Conservation (phyloP, 2,797 vertebrate species). For the Serranus cabrilla region DNA sequence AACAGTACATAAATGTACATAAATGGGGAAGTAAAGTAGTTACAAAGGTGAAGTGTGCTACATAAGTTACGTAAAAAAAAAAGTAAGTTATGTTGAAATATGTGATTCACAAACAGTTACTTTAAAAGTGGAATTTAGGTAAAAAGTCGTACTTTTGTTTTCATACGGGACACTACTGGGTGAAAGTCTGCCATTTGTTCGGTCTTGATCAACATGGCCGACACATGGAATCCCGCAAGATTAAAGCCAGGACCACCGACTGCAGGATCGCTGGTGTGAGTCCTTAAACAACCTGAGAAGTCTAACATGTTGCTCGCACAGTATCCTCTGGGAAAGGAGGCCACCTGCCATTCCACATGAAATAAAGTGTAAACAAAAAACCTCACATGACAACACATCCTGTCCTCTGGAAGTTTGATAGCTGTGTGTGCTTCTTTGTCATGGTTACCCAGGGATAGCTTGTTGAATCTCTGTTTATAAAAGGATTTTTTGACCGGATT, state of each 20-base stretch:
- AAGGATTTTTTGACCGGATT: conserved; percentile 48
- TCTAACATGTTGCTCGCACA: conserved; percentile 10
- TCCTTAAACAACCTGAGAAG: conserved; percentile 24
- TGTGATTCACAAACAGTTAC: too few relatives aligned
- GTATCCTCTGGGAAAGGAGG: conserved; percentile 7
- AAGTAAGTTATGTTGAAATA: too few relatives aligned
- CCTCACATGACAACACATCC: conserved; percentile 32
- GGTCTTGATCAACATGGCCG: conserved; percentile 6
- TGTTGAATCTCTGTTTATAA: conserved; percentile 57
- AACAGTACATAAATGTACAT: too few relatives aligned
- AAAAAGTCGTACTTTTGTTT: too few relatives aligned
- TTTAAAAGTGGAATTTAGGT: too few relatives aligned
- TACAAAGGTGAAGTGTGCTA: too few relatives aligned
- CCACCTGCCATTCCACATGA: conserved; percentile 19
- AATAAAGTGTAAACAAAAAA: conserved; percentile 32
- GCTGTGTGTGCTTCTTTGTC: conserved; percentile 38
- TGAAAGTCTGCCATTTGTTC: too few relatives aligned
- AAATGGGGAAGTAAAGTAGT: too few relatives aligned
- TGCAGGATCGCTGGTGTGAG: neutral
- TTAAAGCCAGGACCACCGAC: conserved; percentile 6
- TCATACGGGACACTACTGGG: too few relatives aligned
- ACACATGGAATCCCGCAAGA: conserved; percentile 9
- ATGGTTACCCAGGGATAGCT: conserved; percentile 44
- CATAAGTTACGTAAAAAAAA: too few relatives aligned
- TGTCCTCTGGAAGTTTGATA: conserved; percentile 23